Evolutionary conservation across 2,113 vertebrate species (phyloP).

Genomic region (Scartelaos histophorus): DNA sequence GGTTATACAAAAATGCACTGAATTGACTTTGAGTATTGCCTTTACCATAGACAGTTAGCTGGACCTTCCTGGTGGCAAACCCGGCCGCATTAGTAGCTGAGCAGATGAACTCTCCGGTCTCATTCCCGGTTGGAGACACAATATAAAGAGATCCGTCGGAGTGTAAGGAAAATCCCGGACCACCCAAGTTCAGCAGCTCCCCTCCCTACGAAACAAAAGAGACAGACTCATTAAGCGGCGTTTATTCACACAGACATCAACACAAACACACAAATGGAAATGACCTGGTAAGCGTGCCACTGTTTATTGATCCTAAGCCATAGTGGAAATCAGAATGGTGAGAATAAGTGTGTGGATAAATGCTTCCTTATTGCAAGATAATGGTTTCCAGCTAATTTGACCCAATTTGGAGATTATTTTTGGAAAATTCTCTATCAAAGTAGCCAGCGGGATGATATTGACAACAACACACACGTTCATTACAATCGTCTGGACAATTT

Average conservation of each 20-base stretch:
- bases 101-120: conserved; percentile 91
- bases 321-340: background rate
- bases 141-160: conserved; percentile 86
- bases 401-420: no score
- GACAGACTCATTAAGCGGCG: conserved; percentile 31
- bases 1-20: no score
- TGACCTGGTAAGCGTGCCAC: conserved; percentile 1
- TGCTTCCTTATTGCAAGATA: background rate
- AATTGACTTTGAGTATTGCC: background rate
- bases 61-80: conserved; percentile 87
- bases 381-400: background rate
- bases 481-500: no score
- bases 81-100: conserved; percentile 91
- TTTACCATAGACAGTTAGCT: conserved; percentile 94
- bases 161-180: conserved; percentile 77
- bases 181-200: conserved; percentile 78
- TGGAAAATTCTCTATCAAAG: no score
- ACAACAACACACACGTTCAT: no score
- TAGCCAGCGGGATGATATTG: no score
- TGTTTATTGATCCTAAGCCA: conserved; percentile 10
- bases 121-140: conserved; percentile 82
- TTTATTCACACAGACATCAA: conserved; percentile 23
- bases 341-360: background rate
- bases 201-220: conserved; percentile 80
- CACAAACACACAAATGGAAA: background rate